A percentile compares a stretch with the other conserved stretches of the same genome.
These are phyloP conservation scores for Zaprionus vittiger DNA, from an alignment of 1,140 invertebrate genomes.

Conservation along the genomic window DNA sequence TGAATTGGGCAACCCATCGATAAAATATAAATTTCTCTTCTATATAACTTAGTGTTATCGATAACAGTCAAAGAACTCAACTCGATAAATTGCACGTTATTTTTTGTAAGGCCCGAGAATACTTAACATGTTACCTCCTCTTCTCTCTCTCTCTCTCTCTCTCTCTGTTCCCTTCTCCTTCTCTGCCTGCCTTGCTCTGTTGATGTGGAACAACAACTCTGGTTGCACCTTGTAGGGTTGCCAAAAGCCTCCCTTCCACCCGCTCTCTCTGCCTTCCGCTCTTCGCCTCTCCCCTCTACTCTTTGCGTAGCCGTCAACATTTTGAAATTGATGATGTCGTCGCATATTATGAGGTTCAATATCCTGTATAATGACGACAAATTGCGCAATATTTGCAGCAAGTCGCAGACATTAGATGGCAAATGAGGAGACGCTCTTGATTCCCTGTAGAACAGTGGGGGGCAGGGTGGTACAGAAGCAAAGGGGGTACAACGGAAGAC, in stretches of 20 bases:
- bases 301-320: slow-evolving; percentile 49
- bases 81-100: neutral
- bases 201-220: neutral
- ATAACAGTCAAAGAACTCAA: neutral
- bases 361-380: slow-evolving; percentile 82
- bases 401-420: slow-evolving; percentile 34
- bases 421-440: slow-evolving; percentile 7
- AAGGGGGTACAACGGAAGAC: slow-evolving; percentile 3
- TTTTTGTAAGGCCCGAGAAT: neutral
- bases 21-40: too few species aligned
- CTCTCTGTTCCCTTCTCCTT: too few species aligned
- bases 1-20: too few species aligned
- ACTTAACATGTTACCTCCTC: neutral
- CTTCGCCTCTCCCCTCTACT: neutral
- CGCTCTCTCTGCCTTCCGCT: neutral
- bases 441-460: neutral
- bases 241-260: too few species aligned
- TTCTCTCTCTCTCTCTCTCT: too few species aligned
- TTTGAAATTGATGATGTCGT: slow-evolving; percentile 77
- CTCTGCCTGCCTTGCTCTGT: neutral
- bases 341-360: slow-evolving; percentile 80
- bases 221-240: neutral
- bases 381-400: slow-evolving; percentile 79
- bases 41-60: neutral
- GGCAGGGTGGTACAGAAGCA: neutral